Percentiles rank a stretch among this genome's conserved stretches.
Evolutionary conservation across 2,888 invertebrate species (phyloP).

Genomic region (Polylopha cassiicola): DNA sequence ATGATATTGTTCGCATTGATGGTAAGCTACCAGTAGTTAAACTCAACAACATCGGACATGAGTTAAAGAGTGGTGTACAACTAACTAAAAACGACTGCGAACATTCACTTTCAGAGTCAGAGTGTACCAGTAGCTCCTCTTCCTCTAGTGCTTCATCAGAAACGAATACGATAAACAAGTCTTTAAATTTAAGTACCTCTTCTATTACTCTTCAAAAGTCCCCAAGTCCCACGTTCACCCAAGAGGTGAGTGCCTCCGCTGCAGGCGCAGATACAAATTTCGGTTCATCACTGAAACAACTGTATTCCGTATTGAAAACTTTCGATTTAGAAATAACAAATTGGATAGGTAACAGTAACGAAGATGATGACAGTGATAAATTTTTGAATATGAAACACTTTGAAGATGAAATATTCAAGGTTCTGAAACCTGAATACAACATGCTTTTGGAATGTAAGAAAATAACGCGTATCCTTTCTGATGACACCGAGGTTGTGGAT

Average conservation of each 20-base stretch:
- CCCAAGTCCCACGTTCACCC: too few relatives aligned
- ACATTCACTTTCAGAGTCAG: constrained; percentile 22
- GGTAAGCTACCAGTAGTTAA: constrained; percentile 52
- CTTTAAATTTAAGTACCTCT: constrained; percentile 33
- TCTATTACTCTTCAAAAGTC: constrained; percentile 24
- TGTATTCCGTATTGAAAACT: constrained; percentile 33
- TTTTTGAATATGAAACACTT: constrained; percentile 23
- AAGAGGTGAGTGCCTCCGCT: too few relatives aligned
- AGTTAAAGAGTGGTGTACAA: constrained; percentile 12
- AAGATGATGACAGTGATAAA: constrained; percentile 19
- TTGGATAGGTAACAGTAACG: constrained; percentile 41
- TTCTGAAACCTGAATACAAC: constrained; percentile 39
- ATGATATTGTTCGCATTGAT: constrained; percentile 48
- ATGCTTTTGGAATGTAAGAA: constrained; percentile 34
- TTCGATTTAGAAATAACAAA: constrained; percentile 43
- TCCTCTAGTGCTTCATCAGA: constrained; percentile 7
- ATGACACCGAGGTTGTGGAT: constrained; percentile 3
- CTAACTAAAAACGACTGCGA: constrained; percentile 1
- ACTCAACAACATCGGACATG: constrained; percentile 34
- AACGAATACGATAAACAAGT: constrained; percentile 11
- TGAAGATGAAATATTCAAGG: constrained; percentile 34
- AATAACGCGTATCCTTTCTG: constrained; percentile 27
- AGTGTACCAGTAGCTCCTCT: constrained; percentile 14
- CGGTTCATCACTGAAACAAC: constrained; percentile 28
- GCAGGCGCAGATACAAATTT: too few relatives aligned